Conservation (phyloP, 2,797 vertebrate genomes). For the Sparidentex hasta region DNA sequence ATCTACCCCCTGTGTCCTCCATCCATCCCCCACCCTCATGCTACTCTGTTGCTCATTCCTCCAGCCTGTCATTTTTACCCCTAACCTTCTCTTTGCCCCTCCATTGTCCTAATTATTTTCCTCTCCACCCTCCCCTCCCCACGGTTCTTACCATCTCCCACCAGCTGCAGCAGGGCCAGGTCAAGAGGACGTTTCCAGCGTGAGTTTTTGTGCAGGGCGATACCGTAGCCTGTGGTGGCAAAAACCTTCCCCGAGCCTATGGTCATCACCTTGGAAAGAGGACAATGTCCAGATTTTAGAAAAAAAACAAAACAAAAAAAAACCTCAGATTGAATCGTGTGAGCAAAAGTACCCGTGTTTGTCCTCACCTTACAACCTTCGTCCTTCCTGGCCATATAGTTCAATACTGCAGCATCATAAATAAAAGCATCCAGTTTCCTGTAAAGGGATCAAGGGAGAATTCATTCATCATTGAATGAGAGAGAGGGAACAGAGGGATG, state of each 20-base stretch:
- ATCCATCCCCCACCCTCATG: constrained; percentile 19
- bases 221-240: constrained; percentile 95
- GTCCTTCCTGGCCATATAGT: constrained; percentile 97
- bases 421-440: constrained; percentile 97
- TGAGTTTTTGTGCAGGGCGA: constrained; percentile 95
- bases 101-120: constrained; percentile 60
- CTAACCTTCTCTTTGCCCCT: constrained; percentile 50
- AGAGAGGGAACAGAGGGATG: constrained; percentile 46
- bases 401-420: constrained; percentile 95
- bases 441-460: constrained; percentile 72
- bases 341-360: constrained; percentile 23
- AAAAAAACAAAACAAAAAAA: not conserved
- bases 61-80: constrained; percentile 48
- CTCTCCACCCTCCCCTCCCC: constrained; percentile 29
- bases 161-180: constrained; percentile 94
- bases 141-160: constrained; percentile 90
- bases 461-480: constrained; percentile 78
- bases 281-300: constrained; percentile 41
- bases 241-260: constrained; percentile 97
- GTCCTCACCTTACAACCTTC: constrained; percentile 95
- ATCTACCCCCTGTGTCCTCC: constrained; percentile 60
- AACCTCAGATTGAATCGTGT: constrained; percentile 14
- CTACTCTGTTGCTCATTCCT: constrained; percentile 31
- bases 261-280: constrained; percentile 88
- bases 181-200: constrained; percentile 95